Percentiles rank a stretch among this genome's conserved stretches.
These are phyloP conservation scores for Dendronephthya gigantea DNA, from an alignment of 64 coral and sea anemone species.

Conservation along the genomic window DNA sequence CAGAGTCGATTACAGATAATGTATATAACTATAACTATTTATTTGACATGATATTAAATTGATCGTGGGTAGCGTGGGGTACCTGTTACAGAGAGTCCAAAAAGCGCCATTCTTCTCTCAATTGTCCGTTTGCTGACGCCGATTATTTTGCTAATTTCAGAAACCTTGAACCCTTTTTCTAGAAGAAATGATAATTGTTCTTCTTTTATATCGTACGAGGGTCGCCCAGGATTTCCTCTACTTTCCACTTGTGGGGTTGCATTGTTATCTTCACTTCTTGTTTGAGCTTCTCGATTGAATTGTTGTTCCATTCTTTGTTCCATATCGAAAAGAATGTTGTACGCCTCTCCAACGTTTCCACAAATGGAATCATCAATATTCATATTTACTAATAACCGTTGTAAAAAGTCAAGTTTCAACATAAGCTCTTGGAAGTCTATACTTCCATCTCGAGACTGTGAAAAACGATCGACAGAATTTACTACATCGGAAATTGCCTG, in stretches of 20 bases:
- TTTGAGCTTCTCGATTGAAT: background rate
- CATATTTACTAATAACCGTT: background rate
- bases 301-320: background rate
- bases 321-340: background rate
- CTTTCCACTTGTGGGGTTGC: background rate
- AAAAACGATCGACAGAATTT: background rate
- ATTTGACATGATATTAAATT: too few species aligned
- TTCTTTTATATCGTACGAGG: slow-evolving; percentile 36
- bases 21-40: too few species aligned
- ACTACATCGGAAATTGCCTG: background rate
- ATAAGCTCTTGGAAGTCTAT: background rate
- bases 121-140: background rate
- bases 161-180: background rate
- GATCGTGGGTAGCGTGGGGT: too few species aligned
- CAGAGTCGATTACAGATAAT: too few species aligned
- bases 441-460: background rate
- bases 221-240: slow-evolving; percentile 39
- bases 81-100: slow-evolving; percentile 5
- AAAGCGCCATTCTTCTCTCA: background rate
- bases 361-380: background rate
- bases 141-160: background rate
- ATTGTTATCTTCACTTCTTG: background rate
- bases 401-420: slow-evolving; percentile 2
- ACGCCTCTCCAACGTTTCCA: background rate
- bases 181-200: slow-evolving; percentile 19